Evolutionary conservation across 2,888 invertebrate species (phyloP).

Genomic region (Acronicta alni): DNA sequence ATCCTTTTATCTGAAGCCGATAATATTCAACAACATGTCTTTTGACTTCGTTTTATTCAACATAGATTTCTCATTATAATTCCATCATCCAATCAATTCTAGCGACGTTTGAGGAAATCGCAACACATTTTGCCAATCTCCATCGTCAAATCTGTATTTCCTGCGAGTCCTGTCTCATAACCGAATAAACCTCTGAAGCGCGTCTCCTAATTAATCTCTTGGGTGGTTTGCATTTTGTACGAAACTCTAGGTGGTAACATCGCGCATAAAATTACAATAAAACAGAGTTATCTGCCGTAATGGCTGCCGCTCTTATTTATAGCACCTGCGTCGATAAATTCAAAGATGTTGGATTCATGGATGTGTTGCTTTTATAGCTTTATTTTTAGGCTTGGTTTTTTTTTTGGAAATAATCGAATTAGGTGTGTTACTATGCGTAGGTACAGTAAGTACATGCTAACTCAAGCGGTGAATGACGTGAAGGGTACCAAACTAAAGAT

Average conservation of each 20-base stretch:
- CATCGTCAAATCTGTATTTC: conserved; percentile 20
- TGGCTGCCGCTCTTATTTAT: conserved; percentile 76
- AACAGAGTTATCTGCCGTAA: conserved; percentile 76
- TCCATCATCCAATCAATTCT: no score
- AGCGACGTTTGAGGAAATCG: background rate
- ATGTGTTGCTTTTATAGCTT: conserved; percentile 52
- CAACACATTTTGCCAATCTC: conserved; percentile 4
- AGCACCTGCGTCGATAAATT: conserved; percentile 66
- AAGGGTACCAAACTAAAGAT: no score
- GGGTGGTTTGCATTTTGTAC: conserved; percentile 59
- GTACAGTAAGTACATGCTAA: no score
- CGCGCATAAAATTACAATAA: conserved; percentile 82
- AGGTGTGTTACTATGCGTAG: no score
- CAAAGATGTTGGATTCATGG: conserved; percentile 51
- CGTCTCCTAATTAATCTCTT: conserved; percentile 57
- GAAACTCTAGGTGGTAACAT: conserved; percentile 66
- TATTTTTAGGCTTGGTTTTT: conserved; percentile 43
- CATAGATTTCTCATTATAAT: background rate
- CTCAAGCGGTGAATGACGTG: no score
- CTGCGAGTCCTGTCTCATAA: conserved; percentile 31
- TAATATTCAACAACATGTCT: no score
- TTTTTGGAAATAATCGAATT: no score
- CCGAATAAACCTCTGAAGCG: conserved; percentile 43
- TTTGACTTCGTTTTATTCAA: background rate
- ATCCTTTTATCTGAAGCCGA: no score